Evolutionary conservation across 2,797 vertebrate species (phyloP).

Genomic region (Pampus argenteus): DNA sequence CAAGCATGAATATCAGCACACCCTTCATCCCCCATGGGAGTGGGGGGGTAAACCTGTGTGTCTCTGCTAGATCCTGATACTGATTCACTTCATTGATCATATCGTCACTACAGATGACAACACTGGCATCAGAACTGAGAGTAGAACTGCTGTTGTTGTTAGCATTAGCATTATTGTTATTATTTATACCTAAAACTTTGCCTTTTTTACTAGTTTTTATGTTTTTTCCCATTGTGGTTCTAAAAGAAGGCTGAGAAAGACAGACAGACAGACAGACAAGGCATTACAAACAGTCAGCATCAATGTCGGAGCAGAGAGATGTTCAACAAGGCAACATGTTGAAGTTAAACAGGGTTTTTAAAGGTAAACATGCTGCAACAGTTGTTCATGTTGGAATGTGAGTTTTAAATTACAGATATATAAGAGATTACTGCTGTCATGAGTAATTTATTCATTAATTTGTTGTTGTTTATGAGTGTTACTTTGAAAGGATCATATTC

Average conservation of each 20-base stretch:
- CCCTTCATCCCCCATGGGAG: neutral
- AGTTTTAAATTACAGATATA: too few species aligned
- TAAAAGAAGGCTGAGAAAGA: slow-evolving; percentile 74
- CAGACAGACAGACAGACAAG: slow-evolving; percentile 43
- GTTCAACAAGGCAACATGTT: slow-evolving; percentile 40
- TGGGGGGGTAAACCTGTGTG: too few species aligned
- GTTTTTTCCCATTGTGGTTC: slow-evolving; percentile 42
- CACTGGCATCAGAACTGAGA: slow-evolving; percentile 24
- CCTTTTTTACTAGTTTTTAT: slow-evolving; percentile 45
- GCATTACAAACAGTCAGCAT: slow-evolving; percentile 21
- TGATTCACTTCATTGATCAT: slow-evolving; percentile 26
- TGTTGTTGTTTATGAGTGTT: too few species aligned
- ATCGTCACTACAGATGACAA: slow-evolving; percentile 23
- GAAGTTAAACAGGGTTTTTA: neutral
- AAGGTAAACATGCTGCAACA: too few species aligned
- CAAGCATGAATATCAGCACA: slow-evolving; percentile 81
- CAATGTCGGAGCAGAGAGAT: slow-evolving; percentile 21
- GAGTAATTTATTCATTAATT: too few species aligned
- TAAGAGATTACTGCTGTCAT: too few species aligned
- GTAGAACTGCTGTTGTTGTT: slow-evolving; percentile 32
- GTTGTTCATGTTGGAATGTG: too few species aligned
- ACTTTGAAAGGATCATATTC: too few species aligned
- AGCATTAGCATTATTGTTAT: slow-evolving; percentile 32
- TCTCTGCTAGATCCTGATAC: slow-evolving; percentile 44
- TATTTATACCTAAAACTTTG: slow-evolving; percentile 46